Percentiles rank a stretch among this genome's conserved stretches.
These are phyloP conservation scores for Pituophis catenifer DNA, from an alignment of 2,113 vertebrate species.

Conservation along the genomic window DNA sequence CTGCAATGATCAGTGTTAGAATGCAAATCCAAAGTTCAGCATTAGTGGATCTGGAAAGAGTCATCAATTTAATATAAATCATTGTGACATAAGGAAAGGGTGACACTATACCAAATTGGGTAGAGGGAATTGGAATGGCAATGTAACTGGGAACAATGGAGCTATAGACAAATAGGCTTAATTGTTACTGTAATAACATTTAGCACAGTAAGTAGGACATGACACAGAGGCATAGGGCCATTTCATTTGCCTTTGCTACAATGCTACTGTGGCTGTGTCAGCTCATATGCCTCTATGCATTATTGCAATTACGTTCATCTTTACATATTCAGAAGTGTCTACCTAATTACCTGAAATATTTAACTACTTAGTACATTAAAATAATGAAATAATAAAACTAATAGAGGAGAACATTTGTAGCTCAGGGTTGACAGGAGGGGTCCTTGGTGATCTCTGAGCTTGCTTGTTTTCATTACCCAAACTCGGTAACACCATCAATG, in stretches of 20 bases:
- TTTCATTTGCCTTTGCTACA: neutral
- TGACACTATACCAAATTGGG: neutral
- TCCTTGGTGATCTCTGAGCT: too few relatives aligned
- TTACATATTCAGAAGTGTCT: neutral
- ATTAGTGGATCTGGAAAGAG: neutral
- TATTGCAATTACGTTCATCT: neutral
- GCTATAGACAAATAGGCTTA: neutral
- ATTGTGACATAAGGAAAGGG: neutral
- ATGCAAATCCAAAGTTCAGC: neutral
- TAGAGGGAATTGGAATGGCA: neutral
- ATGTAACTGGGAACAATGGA: neutral
- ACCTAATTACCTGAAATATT: neutral
- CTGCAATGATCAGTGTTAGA: neutral
- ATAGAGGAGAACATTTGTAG: too few relatives aligned
- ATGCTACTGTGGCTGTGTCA: neutral
- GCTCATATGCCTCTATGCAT: neutral
- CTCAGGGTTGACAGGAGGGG: too few relatives aligned
- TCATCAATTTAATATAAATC: neutral
- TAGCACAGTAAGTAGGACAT: neutral
- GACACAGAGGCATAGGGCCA: neutral
- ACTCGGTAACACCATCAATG: too few relatives aligned
- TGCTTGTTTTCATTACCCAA: too few relatives aligned
- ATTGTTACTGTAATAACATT: neutral
- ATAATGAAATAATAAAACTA: neutral
- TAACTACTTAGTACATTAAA: constrained; percentile 5